Evolutionary conservation across 2,888 invertebrate species (phyloP).

Genomic region (Fragum whitleyi): DNA sequence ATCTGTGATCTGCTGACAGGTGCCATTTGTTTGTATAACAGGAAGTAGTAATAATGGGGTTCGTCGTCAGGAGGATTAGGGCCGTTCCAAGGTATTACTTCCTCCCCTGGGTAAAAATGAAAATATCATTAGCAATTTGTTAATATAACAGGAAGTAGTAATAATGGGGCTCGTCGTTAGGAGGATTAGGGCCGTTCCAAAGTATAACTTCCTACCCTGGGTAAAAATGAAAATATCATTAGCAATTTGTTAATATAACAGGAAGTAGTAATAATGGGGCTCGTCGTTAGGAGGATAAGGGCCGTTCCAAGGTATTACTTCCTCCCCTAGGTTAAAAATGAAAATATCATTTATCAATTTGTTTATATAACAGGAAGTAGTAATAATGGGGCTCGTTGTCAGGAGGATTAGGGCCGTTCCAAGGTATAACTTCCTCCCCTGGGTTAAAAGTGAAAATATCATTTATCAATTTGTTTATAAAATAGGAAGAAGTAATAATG

Average conservation of each 20-base stretch:
- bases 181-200: slow-evolving; percentile 51
- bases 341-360: too few relatives aligned
- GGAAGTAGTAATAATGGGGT: slow-evolving; percentile 53
- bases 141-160: slow-evolving; percentile 58
- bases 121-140: too few relatives aligned
- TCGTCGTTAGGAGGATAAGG: too few relatives aligned
- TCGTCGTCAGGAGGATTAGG: slow-evolving; percentile 42
- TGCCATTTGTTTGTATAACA: slow-evolving; percentile 51
- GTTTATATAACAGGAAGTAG: slow-evolving; percentile 60
- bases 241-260: too few relatives aligned
- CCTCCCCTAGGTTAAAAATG: too few relatives aligned
- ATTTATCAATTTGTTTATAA: too few relatives aligned
- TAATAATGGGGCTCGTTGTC: too few relatives aligned
- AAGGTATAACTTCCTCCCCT: slow-evolving; percentile 40
- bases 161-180: slow-evolving; percentile 38
- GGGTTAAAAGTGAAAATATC: too few relatives aligned
- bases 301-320: slow-evolving; percentile 40
- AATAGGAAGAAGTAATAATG: slow-evolving; percentile 58
- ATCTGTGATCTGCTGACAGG: slow-evolving; percentile 21
- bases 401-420: too few relatives aligned
- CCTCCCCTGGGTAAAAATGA: slow-evolving; percentile 27
- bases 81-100: slow-evolving; percentile 40
- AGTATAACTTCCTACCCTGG: slow-evolving; percentile 29
- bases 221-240: too few relatives aligned
- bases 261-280: slow-evolving; percentile 57